These are phyloP conservation scores for Callorhinus ursinus DNA, from an alignment of 2,113 vertebrate species.

Conservation along the genomic window DNA sequence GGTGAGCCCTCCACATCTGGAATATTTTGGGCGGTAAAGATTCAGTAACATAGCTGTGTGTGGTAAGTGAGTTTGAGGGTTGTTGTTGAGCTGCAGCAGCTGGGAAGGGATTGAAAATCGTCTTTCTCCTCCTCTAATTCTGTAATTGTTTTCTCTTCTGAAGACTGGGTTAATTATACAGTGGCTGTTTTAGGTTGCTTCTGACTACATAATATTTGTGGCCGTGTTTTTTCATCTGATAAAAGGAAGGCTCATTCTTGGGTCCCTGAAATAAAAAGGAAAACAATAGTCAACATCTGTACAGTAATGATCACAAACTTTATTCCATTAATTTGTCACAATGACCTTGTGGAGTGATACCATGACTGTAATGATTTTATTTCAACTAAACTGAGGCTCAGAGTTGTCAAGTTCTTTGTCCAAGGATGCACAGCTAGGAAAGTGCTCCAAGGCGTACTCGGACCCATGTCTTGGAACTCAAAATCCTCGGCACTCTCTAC, in stretches of 20 bases:
- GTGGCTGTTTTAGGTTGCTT: conserved; percentile 57
- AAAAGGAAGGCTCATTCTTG: conserved; percentile 18
- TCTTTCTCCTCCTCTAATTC: conserved; percentile 32
- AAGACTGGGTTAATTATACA: conserved; percentile 61
- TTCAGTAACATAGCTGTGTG: background rate
- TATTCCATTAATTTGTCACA: background rate
- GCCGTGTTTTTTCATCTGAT: background rate
- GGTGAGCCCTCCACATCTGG: background rate
- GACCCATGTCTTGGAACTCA: background rate
- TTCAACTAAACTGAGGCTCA: background rate
- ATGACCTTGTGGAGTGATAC: background rate
- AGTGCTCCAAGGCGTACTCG: background rate
- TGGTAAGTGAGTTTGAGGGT: background rate
- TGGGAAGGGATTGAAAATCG: background rate
- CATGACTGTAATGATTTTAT: background rate
- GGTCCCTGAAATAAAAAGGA: conserved; percentile 20
- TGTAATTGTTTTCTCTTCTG: conserved; percentile 31
- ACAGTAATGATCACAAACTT: background rate
- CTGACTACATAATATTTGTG: conserved; percentile 25
- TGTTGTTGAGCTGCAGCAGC: background rate
- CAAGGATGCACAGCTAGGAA: background rate
- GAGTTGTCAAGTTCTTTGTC: background rate
- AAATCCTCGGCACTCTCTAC: background rate
- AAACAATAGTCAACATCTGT: background rate
- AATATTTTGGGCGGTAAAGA: background rate